Conservation (phyloP, 2,113 vertebrate species). For the Cebidichthys violaceus region DNA sequence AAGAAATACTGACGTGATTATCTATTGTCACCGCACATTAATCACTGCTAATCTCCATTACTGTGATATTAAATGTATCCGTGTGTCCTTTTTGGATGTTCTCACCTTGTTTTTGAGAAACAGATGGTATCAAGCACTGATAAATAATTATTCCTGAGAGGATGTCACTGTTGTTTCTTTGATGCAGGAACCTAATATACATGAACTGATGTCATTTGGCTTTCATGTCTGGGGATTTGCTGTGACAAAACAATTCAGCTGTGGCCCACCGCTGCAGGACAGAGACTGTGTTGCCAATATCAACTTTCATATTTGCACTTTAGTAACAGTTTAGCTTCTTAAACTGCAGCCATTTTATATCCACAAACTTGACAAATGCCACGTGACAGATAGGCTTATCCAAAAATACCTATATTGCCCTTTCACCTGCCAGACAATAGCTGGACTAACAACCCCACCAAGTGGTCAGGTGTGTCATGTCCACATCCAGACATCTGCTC, state of each 20-base stretch:
- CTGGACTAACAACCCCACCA: constrained; percentile 80
- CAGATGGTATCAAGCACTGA: constrained; percentile 65
- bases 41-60: constrained; percentile 69
- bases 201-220: constrained; percentile 55
- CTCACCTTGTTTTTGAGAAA: constrained; percentile 71
- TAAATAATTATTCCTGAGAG: constrained; percentile 65
- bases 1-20: constrained; percentile 74
- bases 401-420: constrained; percentile 49
- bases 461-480: constrained; percentile 77
- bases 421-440: constrained; percentile 74
- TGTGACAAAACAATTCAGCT: constrained; percentile 41
- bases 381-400: background rate
- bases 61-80: constrained; percentile 68
- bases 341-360: constrained; percentile 6
- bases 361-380: constrained; percentile 1
- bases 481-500: constrained; percentile 10
- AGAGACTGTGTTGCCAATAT: background rate
- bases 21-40: constrained; percentile 70
- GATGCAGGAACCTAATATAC: constrained; percentile 53
- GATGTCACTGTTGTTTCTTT: constrained; percentile 44
- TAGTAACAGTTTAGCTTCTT: constrained; percentile 17
- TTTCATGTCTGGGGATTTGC: constrained; percentile 42
- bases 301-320: constrained; percentile 11
- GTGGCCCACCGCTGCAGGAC: background rate
- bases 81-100: constrained; percentile 65